Evolutionary conservation across 2,113 vertebrate species (phyloP).

Genomic region (Uria aalge): DNA sequence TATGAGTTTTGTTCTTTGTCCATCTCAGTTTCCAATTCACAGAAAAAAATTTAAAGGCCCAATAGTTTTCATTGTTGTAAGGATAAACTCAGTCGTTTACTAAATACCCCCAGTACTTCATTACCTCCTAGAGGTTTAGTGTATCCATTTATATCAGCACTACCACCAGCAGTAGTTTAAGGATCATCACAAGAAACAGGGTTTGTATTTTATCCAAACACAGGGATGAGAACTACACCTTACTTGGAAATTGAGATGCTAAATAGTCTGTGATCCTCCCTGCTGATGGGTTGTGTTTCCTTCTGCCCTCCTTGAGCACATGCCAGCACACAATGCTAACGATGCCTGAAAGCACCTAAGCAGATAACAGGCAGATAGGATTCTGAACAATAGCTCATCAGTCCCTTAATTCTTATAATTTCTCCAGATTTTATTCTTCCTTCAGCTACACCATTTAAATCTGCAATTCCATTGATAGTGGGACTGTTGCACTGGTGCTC

Average conservation of each 20-base stretch:
- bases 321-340: neutral
- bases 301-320: neutral
- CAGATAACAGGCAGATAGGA: neutral
- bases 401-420: neutral
- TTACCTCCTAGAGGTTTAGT: neutral
- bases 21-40: neutral
- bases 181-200: neutral
- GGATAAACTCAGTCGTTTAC: neutral
- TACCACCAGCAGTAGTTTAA: neutral
- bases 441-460: neutral
- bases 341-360: neutral
- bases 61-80: neutral
- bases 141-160: neutral
- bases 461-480: neutral
- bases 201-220: neutral
- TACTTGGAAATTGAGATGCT: neutral
- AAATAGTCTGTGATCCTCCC: neutral
- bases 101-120: neutral
- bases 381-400: neutral
- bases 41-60: neutral
- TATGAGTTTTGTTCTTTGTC: neutral
- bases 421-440: neutral
- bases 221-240: rapidly evolving
- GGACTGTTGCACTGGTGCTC: neutral
- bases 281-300: neutral